Conservation (phyloP, 2,888 invertebrate species). For the Baronia brevicornis region DNA sequence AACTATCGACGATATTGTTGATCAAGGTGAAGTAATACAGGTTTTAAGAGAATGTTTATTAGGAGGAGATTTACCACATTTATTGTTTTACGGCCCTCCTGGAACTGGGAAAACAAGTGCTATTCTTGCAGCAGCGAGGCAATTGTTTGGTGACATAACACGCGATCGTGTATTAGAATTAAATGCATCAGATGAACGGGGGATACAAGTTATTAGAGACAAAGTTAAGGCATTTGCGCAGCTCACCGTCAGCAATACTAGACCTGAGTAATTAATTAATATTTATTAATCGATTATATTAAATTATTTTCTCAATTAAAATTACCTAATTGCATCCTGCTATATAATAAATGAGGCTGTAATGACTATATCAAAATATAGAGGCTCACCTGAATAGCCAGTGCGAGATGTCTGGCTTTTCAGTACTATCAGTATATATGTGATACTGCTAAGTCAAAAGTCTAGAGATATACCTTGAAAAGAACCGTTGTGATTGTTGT, state of each 20-base stretch:
- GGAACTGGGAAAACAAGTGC: conserved; percentile 94
- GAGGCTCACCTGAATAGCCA: no score
- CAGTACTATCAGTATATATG: no score
- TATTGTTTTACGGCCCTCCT: conserved; percentile 98
- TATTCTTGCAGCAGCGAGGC: conserved; percentile 94
- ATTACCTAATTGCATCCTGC: no score
- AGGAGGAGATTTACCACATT: conserved; percentile 95
- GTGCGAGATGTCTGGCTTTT: no score
- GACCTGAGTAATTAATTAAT: conserved; percentile 80
- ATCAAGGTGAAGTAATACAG: conserved; percentile 95
- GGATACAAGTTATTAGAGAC: conserved; percentile 96
- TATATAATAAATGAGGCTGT: no score
- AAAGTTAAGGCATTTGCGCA: conserved; percentile 98
- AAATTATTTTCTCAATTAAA: not conserved
- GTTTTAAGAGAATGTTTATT: conserved; percentile 92
- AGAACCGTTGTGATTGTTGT: no score
- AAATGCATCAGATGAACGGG: conserved; percentile 99
- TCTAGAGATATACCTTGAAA: no score
- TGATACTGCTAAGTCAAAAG: no score
- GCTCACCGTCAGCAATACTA: conserved; percentile 84
- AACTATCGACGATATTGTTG: conserved; percentile 96
- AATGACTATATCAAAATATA: no score
- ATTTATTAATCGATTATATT: not conserved
- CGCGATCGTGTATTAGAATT: conserved; percentile 93
- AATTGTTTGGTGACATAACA: conserved; percentile 92